Base-by-base conservation (phyloP, 2,797 vertebrate species). In the Paedocypris micromegethes region DNA sequence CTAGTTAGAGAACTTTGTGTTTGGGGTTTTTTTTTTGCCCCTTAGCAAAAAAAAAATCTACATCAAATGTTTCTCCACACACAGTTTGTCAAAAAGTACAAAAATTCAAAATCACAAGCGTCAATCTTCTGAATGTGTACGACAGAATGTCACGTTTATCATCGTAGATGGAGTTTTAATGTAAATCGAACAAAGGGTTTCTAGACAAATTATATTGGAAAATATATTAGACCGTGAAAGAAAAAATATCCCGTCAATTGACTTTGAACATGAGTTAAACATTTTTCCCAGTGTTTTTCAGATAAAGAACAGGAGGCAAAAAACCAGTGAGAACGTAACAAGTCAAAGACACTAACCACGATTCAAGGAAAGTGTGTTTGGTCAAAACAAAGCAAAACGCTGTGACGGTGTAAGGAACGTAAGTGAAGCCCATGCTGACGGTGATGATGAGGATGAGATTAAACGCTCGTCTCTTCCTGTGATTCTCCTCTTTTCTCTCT, bases 241-340 rank as follows among this genome's bases (percentile, higher is more conserved):
- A 4, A 39, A 41, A 9, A 41, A 7, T 4, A 7, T 56, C 40
- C 39, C 9, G 38, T 40, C 2, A 0, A 2, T n/a, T 56, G 54
- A 41, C 42, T 42, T 56, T n/a, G 40, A 56, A n/a, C 54, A 8
- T 4, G 8, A 2, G 23, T 37, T 4, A 9, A 5, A 54, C 6
- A 68, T 8, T 6, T 68, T 68, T 48, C 1, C 49, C 42, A 60
- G 5, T 9, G 2, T 6, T 3, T 4, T 7, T 6, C 50, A 68
- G n/a, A 47, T 52, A 60, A 58, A 59, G 38, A 53, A 53, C 42
- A 52, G 66, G 57, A 3, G 51, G 47, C 5, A 60, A 23, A 68
- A 59, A 59, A 68, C 5, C 23, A 53, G 50, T 49, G 5, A 39
- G 4, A 6, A 39, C 0, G n/a, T 42, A 59, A 9, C 55, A 42